Base-by-base conservation (phyloP, 2,113 vertebrate species). In the Marmota flaviventris region DNA sequence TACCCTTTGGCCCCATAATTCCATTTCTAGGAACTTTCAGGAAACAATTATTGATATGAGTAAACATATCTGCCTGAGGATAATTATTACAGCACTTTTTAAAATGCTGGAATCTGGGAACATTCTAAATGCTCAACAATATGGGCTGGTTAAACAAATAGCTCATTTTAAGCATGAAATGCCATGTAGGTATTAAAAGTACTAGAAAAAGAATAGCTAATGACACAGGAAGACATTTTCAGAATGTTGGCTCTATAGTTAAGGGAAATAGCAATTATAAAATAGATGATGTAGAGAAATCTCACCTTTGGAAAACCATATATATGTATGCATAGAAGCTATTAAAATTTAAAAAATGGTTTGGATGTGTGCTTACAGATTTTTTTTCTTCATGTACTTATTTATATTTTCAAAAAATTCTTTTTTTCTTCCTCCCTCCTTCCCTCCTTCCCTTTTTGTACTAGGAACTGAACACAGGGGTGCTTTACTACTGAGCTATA, bases 161-260 rank as follows among this genome's bases (percentile, higher is more conserved):
- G 83, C 56, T 85, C 27, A 72, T 85, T 70, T 88, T 85, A 63
- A 75, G 70, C 69, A 89, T 39, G 70, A 77, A 78, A 84, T 65
- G 73, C 22, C 63, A 61, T 4, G 48, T 6, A 87, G 39, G 70
- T 16, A 93, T 32, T 53, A 69, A 84, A 94, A 39, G 18, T 48
- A 3, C 65, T 85, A 67, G 72, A 63, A 94, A 58, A 82, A 91
- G 84, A 92, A 61, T 39, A 79, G 39, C 76, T 32, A 77, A 65
- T 77, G 77, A 90, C 72, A 72, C 11, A 82, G n/a, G 51, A 94
- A 93, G 63, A 61, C 39, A 56, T 73, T 87, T 96, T 85, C 65
- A 89, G 76, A 76, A 87, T 65, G 51, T 56, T 92, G 70, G 65
- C 48, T 92, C 22, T 76, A 18, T 29, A 48, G 14, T 84, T 29